A percentile compares a stretch with the other conserved stretches of the same genome.
Evolutionary conservation across 2,113 vertebrate species (phyloP).

Genomic region (Plecturocebus donacophilus): DNA sequence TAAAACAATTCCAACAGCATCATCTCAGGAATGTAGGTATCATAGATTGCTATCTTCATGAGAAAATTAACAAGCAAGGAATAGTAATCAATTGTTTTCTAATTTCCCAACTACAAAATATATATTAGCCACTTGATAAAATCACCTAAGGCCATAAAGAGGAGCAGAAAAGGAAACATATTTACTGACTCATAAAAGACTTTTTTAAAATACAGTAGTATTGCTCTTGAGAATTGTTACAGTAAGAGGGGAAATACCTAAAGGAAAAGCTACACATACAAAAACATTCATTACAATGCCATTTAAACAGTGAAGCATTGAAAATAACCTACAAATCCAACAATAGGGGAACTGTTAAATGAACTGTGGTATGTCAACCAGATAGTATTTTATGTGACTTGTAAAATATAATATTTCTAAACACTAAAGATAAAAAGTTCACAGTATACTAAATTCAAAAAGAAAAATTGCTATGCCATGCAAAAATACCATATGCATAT

Average conservation of each 20-base stretch:
- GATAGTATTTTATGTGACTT: constrained; percentile 56
- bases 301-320: not conserved
- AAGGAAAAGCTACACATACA: not conserved
- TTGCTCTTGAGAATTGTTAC: not conserved
- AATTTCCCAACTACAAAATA: constrained; percentile 1
- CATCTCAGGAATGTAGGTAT: not conserved
- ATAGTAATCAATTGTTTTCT: not conserved
- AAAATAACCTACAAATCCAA: constrained; percentile 55
- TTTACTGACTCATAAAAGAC: not conserved
- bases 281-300: constrained; percentile 9
- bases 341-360: not conserved
- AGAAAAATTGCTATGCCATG: not conserved
- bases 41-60: not conserved
- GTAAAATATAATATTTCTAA: constrained; percentile 41
- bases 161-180: not conserved
- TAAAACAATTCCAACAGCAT: not conserved
- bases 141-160: constrained; percentile 27
- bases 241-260: not conserved
- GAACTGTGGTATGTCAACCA: not conserved
- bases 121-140: not conserved
- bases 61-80: constrained; percentile 15
- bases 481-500: constrained; percentile 21
- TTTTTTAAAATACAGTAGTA: constrained; percentile 12
- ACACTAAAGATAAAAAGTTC: constrained; percentile 20
- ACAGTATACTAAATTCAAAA: not conserved